Evolutionary conservation across 2,113 vertebrate genomes (phyloP), one percentile per base, ranked within the genome.

Genomic region (Narcine bancroftii): DNA sequence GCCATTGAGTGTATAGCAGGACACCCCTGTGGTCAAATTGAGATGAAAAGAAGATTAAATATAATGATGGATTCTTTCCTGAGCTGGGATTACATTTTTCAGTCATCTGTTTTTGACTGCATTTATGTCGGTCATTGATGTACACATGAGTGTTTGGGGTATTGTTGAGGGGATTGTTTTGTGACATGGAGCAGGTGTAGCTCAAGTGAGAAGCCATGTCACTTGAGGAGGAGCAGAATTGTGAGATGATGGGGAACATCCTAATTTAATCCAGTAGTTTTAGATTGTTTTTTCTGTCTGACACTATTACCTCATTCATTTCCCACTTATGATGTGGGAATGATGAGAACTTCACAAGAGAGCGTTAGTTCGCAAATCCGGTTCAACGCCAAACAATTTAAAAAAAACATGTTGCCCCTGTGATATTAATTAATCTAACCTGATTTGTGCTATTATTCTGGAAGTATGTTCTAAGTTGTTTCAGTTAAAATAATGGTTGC

Each of bases 41-140:
- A 63, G 81, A 36, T 53, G 81, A 36, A 63, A 19, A 63, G 6
- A 81, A 60, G 81, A 33, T 85, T 85, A 60, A 60, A 39, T 87
- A 36, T 87, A 87, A 87, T 75, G n/a, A 75, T 75, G 13, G 72
- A 75, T 60, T 42, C 81, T 60, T 87, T 87, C 81, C 53, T 87
- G 81, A 87, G n/a, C 53, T 39, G 81, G 29, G 47, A 83, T 47
- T 83, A 47, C 33, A 87, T 87, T 87, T 87, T 60, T 87, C 53
- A 87, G 81, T 87, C 81, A 87, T 87, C 53, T 87, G 53, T 87
- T 36, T 87, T 87, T 87, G 81, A 87, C 81, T 87, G 50, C 17
- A 60, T 87, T 60, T 60, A 13, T 21, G 39, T 36, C 15, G 60
- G 53, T 56, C 53, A 42, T 87, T 87, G 53, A 87, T 87, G 36